These are phyloP conservation scores for Panonychus citri DNA, from an alignment of 1,140 invertebrate species.

Conservation along the genomic window DNA sequence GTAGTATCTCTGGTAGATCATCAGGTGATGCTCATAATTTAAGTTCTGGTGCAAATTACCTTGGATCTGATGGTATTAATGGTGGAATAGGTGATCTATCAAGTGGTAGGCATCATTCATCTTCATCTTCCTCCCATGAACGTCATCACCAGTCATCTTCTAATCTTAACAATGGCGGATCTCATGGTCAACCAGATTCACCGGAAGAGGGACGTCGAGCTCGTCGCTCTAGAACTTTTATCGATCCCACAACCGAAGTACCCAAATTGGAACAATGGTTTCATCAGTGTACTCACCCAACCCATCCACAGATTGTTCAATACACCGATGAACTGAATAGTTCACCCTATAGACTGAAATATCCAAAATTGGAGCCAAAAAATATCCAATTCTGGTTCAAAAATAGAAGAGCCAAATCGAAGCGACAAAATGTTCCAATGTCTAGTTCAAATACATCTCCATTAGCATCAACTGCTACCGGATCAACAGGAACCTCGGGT, in stretches of 20 bases:
- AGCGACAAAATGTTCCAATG: conserved; percentile 54
- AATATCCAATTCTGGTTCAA: conserved; percentile 85
- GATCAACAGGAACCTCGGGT: neutral
- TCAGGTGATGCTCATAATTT: neutral
- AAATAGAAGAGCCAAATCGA: conserved; percentile 80
- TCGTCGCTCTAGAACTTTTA: conserved; percentile 77
- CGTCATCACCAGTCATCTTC: neutral
- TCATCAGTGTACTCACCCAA: conserved; percentile 85
- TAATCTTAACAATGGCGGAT: neutral
- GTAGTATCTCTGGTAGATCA: neutral
- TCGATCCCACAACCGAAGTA: conserved; percentile 91
- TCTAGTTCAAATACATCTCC: neutral
- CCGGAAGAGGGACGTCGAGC: conserved; percentile 7
- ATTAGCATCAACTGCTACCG: neutral
- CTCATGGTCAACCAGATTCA: conserved; percentile 3
- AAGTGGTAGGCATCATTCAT: too few relatives aligned
- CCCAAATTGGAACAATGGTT: conserved; percentile 91
- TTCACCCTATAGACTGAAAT: conserved; percentile 77
- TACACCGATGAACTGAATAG: conserved; percentile 82
- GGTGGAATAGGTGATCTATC: neutral
- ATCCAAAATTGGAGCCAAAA: conserved; percentile 82
- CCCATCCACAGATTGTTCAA: conserved; percentile 82
- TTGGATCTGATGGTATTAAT: neutral
- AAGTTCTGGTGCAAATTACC: neutral
- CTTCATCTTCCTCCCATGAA: neutral